Evolutionary conservation across 2,888 invertebrate genomes (phyloP), one percentile per base, ranked within the genome.

Genomic region (Muscina levida): DNA sequence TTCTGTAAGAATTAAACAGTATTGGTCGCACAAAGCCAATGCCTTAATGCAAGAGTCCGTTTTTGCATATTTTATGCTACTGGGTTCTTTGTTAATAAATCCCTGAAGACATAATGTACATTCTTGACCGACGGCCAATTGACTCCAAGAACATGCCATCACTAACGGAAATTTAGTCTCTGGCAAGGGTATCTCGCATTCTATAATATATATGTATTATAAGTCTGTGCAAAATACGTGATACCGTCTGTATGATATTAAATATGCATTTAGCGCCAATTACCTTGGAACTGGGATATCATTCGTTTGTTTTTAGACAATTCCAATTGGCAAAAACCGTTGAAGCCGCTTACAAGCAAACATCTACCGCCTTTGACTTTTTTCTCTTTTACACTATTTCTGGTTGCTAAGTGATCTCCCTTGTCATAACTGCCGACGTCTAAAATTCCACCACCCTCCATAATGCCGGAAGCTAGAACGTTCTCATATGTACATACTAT

Each of bases 311-410:
- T 84, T 83, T 82, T 79, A 62, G 68, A 78, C 77, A 70, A 77
- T 31, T 83, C 86, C 82, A 89, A 88, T 75, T 90, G 90, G 13
- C 86, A 86, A 83, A 90, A 90, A 72, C 87, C 89, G 86, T 90
- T 90, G 83, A 89, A 90, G 62, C 90, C 90, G 84, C 87, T 76
- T 17, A 19, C 74, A 17, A 77, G 17, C 62, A 53, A 78, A 72
- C 86, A 85, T 83, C 77, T 70, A 48, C 72, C 68, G 80, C 70
- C 19, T 24, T 8, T 51, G 59, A 26, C 46, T 3, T 62, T n/a
- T 46, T n/a, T 48, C 42, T 37, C 2, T 19, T 31, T 31, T 31
- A 31, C 31, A 8, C 31, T 24, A 46, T 66, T 13, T 56, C 19
- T 17, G 62, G 80, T 81, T 81, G 81, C 81, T 81, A 81, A 74